Conservation (phyloP, 2,113 vertebrate genomes). For the Macquaria ambigua region DNA sequence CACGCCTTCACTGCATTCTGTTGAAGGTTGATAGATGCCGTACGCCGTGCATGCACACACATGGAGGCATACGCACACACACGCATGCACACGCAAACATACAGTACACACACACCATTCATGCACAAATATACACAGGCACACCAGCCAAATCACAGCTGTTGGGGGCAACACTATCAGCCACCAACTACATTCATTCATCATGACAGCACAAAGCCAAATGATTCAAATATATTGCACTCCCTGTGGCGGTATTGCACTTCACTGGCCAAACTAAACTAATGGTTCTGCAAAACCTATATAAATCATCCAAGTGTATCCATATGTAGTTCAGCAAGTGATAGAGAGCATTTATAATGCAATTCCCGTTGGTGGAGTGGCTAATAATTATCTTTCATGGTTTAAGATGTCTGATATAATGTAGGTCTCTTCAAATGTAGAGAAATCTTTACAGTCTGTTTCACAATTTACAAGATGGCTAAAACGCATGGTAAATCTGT, state of each 20-base stretch:
- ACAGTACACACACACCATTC: background rate
- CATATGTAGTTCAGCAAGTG: constrained; percentile 61
- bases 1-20: constrained; percentile 10
- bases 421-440: constrained; percentile 4
- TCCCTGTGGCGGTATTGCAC: constrained; percentile 59
- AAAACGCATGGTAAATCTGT: no score
- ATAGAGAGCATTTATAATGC: constrained; percentile 59
- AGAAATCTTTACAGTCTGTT: constrained; percentile 29
- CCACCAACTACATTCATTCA: constrained; percentile 70
- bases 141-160: constrained; percentile 35
- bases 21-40: constrained; percentile 20
- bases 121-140: constrained; percentile 19
- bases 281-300: constrained; percentile 63
- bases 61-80: background rate
- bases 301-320: constrained; percentile 74
- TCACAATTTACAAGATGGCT: background rate
- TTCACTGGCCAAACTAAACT: constrained; percentile 59
- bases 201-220: constrained; percentile 70
- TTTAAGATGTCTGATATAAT: constrained; percentile 31
- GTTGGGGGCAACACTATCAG: constrained; percentile 48
- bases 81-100: background rate
- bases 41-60: background rate
- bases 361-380: constrained; percentile 33
- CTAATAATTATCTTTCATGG: constrained; percentile 66
- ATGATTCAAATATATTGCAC: constrained; percentile 74